Conservation (phyloP, 1,140 invertebrate species). For the Rhynchophorus ferrugineus region DNA sequence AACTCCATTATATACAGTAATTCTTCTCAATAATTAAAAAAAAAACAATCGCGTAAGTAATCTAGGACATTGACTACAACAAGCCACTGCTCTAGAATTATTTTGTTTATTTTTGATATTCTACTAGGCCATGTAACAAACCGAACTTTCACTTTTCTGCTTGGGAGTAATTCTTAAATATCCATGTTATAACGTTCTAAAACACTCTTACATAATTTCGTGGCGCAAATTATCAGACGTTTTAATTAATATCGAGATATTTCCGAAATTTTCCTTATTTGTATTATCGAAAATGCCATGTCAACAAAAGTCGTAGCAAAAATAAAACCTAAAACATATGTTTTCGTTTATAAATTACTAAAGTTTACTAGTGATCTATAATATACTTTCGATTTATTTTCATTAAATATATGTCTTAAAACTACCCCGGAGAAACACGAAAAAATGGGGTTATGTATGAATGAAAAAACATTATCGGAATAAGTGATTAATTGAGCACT, state of each 20-base stretch:
- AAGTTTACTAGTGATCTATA: too few species aligned
- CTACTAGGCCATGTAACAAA: background rate
- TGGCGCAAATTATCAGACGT: background rate
- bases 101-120: slow-evolving; percentile 1
- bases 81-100: background rate
- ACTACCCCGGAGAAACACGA: too few species aligned
- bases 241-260: background rate
- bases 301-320: background rate
- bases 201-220: slow-evolving; percentile 4
- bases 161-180: background rate
- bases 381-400: too few species aligned
- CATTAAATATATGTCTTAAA: too few species aligned
- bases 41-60: too few species aligned
- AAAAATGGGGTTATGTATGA: slow-evolving; percentile 4
- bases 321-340: background rate
- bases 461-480: background rate
- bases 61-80: background rate
- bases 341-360: too few species aligned
- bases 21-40: too few species aligned
- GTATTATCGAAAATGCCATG: background rate
- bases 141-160: slow-evolving; percentile 6
- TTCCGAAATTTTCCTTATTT: too few species aligned
- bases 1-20: too few species aligned
- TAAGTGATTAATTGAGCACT: slow-evolving; percentile 1
- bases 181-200: background rate